Evolutionary conservation across 2,113 vertebrate genomes (phyloP), one percentile per base, ranked within the genome.

Genomic region (Sylvia atricapilla): DNA sequence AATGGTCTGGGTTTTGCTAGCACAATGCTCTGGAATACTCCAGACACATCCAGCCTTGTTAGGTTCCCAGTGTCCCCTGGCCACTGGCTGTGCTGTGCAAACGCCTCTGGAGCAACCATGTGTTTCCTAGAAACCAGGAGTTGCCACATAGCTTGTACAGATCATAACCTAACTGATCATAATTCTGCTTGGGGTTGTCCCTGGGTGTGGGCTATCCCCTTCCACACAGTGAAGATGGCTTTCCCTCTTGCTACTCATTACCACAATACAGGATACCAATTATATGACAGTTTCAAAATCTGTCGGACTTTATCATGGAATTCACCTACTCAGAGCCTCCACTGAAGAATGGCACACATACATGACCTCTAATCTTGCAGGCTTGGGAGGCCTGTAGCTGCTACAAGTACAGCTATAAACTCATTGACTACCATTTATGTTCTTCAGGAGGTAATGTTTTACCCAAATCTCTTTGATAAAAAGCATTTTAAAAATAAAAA

Each of bases 81-180:
- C 64, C 12, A 46, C 39, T 12, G 4, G 6, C 16, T 47, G 14
- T 24, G 49, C 24, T 68, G 37, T 20, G 27, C 25, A 81, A 58
- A 89, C 0, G 0, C 19, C 27, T 55, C 55, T 44, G 55, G 47
- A 88, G n/a, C 6, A 35, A 18, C 10, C 7, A 3, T 0, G 2
- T 19, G 2, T 25, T 52, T 68, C 19, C 43, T 55, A 50, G 44
- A 84, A 73, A 59, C 4, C 19, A 86, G 43, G 62, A 90, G 20
- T 7, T 81, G 58, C 39, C 30, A 50, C 2, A 9, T 1, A 8
- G 15, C 20, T 53, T 37, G 50, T 50, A 56, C 9, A 83, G 50
- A 69, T 23, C 25, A 73, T 12, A 8, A 73, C 16, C 10, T 27
- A 25, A 28, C 2, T 31, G 8, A 37, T 30, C 7, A 28, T 24